These are phyloP conservation scores for Florisuga fusca DNA, from an alignment of 2,797 vertebrate species.

Conservation along the genomic window DNA sequence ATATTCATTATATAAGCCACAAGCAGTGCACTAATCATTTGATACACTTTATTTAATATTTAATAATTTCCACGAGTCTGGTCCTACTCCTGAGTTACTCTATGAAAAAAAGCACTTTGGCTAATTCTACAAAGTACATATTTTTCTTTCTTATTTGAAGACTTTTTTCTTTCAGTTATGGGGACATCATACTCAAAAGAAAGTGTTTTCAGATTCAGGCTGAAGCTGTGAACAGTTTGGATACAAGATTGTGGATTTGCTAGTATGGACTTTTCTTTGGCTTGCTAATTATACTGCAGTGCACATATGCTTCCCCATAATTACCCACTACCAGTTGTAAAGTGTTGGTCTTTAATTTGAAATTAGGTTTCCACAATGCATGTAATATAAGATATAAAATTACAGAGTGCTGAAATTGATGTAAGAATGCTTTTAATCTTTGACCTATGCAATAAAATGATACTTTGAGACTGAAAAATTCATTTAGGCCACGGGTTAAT, in stretches of 20 bases:
- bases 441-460: neutral
- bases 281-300: neutral
- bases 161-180: neutral
- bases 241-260: neutral
- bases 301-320: neutral
- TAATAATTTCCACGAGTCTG: neutral
- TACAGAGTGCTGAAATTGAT: neutral
- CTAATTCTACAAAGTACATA: neutral
- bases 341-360: neutral
- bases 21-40: neutral
- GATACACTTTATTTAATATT: neutral
- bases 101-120: neutral
- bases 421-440: neutral
- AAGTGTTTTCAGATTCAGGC: neutral
- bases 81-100: neutral
- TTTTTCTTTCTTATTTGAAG: neutral
- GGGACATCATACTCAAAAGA: neutral
- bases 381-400: conserved; percentile 2
- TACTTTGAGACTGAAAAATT: neutral
- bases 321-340: neutral
- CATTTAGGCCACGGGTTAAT: neutral
- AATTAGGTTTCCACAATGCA: neutral
- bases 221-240: neutral
- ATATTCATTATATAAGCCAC: neutral
- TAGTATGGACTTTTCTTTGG: neutral